Evolutionary conservation across 92 coral and sea anemone genomes (phyloP).

Genomic region (Zoanthus solanderi): DNA sequence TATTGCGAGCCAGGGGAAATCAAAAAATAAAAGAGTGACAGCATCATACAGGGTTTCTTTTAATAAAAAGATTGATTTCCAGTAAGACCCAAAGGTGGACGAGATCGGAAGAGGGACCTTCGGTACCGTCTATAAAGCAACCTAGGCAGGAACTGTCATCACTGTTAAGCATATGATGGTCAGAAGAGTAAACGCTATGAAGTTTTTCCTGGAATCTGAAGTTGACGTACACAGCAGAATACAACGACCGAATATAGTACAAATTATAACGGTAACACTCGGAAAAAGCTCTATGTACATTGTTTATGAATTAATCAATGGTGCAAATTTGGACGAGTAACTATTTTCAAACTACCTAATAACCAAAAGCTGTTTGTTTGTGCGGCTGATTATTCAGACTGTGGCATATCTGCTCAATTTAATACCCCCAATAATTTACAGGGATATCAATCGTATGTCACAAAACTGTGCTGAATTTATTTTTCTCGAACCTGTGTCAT

Average conservation of each 20-base stretch:
- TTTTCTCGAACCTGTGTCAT: too few species aligned
- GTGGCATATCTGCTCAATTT: conserved; percentile 37
- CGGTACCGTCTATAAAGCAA: background rate
- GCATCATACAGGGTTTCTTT: conserved; percentile 23
- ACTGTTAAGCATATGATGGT: conserved; percentile 36
- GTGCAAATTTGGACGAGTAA: conserved; percentile 34
- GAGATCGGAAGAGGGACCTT: conserved; percentile 28
- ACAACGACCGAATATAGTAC: too few species aligned
- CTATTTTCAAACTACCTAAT: conserved; percentile 25
- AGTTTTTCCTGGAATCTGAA: conserved; percentile 11
- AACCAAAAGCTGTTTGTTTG: conserved; percentile 22
- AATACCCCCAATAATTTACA: conserved; percentile 16
- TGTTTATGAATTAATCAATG: conserved; percentile 39
- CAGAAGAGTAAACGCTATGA: background rate
- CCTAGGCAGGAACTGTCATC: conserved; percentile 34
- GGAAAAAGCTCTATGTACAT: conserved; percentile 30
- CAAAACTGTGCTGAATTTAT: conserved; percentile 9
- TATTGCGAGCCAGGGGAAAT: background rate
- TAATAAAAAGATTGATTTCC: conserved; percentile 22
- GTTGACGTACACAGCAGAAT: conserved; percentile 23
- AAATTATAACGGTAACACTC: conserved; percentile 18
- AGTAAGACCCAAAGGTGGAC: conserved; percentile 26
- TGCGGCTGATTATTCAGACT: conserved; percentile 14
- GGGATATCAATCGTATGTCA: conserved; percentile 14
- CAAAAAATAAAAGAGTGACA: background rate